Conservation (phyloP, 2,113 vertebrate genomes). For the Alligator mississippiensis region DNA sequence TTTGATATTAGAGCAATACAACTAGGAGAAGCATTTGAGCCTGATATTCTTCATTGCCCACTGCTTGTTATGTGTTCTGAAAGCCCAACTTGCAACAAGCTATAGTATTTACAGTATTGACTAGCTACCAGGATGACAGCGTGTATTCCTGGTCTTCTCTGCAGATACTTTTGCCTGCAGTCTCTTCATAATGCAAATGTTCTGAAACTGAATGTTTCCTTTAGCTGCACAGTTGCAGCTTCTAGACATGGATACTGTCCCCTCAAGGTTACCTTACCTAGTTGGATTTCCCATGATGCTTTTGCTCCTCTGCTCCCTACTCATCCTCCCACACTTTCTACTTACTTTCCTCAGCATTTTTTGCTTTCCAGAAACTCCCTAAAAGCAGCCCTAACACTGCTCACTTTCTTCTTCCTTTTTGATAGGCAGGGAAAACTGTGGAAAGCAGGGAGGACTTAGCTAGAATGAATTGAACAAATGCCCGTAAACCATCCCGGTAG, state of each 20-base stretch:
- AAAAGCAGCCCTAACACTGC: not conserved
- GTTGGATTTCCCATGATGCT: not conserved
- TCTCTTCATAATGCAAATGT: not conserved
- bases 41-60: not conserved
- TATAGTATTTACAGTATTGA: not conserved
- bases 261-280: not conserved
- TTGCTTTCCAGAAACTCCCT: not conserved
- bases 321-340: not conserved
- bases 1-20: not conserved
- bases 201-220: not conserved
- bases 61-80: not conserved
- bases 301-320: not conserved
- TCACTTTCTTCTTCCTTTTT: not conserved
- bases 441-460: not conserved
- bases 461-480: not conserved
- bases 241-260: not conserved
- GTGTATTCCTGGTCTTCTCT: not conserved
- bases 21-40: not conserved
- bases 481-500: not conserved
- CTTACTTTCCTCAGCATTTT: not conserved
- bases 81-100: not conserved
- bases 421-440: not conserved
- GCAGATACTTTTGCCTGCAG: not conserved
- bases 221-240: too few species aligned
- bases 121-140: not conserved